These are phyloP conservation scores for Thalassophryne amazonica DNA, from an alignment of 2,797 vertebrate species.

Conservation along the genomic window DNA sequence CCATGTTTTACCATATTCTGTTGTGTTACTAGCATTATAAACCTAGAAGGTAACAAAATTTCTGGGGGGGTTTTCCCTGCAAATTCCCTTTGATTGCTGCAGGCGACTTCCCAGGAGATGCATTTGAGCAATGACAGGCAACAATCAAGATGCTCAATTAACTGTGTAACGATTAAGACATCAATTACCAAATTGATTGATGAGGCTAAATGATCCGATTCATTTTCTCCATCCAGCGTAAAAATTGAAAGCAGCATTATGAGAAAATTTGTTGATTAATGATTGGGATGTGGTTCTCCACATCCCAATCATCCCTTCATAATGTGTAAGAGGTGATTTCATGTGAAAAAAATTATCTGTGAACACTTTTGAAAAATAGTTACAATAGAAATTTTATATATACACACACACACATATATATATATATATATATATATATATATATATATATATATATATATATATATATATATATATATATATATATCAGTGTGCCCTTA, in stretches of 20 bases:
- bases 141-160: slow-evolving; percentile 91
- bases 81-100: slow-evolving; percentile 12
- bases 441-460: too few relatives aligned
- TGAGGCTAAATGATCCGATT: slow-evolving; percentile 91
- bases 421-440: too few relatives aligned
- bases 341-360: slow-evolving; percentile 8
- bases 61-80: slow-evolving; percentile 21
- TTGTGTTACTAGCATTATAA: background rate
- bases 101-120: slow-evolving; percentile 40
- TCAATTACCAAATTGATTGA: slow-evolving; percentile 95
- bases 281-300: slow-evolving; percentile 75
- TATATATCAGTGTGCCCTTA: too few relatives aligned
- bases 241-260: slow-evolving; percentile 80
- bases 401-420: too few relatives aligned
- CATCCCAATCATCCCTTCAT: slow-evolving; percentile 57
- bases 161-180: slow-evolving; percentile 93
- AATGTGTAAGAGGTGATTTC: slow-evolving; percentile 31
- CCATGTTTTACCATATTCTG: too few relatives aligned
- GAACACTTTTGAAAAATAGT: slow-evolving; percentile 10
- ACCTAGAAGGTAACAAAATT: slow-evolving; percentile 15
- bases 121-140: slow-evolving; percentile 80
- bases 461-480: too few relatives aligned
- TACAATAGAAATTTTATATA: background rate
- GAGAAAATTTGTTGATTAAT: slow-evolving; percentile 84
- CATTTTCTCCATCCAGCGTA: slow-evolving; percentile 87